These are phyloP conservation scores for Ormyrus thymus DNA, from an alignment of 2,888 invertebrate genomes.

Conservation along the genomic window DNA sequence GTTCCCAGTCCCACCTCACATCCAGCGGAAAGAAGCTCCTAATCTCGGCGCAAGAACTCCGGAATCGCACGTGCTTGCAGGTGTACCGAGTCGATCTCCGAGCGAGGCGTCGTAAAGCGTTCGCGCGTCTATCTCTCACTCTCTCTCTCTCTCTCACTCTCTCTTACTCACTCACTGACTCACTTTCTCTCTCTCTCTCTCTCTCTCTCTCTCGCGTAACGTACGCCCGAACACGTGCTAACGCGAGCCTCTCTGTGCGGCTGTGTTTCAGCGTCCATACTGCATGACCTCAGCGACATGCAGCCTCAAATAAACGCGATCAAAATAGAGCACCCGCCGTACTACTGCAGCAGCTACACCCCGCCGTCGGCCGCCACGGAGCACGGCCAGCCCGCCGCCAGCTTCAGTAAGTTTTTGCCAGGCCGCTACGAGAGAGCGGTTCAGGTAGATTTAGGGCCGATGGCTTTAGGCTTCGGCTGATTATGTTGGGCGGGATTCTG, in stretches of 20 bases:
- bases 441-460: too few species aligned
- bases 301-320: slow-evolving; percentile 84
- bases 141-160: too few species aligned
- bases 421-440: not conserved
- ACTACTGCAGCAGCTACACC: slow-evolving; percentile 89
- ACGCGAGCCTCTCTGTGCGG: slow-evolving; percentile 53
- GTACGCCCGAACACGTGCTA: slow-evolving; percentile 14
- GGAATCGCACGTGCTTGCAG: slow-evolving; percentile 13
- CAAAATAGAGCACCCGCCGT: slow-evolving; percentile 88
- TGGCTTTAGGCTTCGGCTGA: too few species aligned
- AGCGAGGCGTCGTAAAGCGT: slow-evolving; percentile 19
- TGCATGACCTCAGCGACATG: slow-evolving; percentile 90
- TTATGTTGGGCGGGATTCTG: too few species aligned
- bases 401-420: slow-evolving; percentile 71
- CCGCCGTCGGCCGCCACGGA: slow-evolving; percentile 80
- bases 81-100: not conserved
- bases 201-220: too few species aligned
- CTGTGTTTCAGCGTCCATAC: slow-evolving; percentile 89
- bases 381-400: slow-evolving; percentile 74
- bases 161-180: too few species aligned
- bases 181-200: too few species aligned
- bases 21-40: too few species aligned
- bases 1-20: too few species aligned
- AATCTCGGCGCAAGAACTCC: not conserved
- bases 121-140: too few species aligned